Conservation (phyloP, 2,113 vertebrate species). For the Orientallactaga bullata region DNA sequence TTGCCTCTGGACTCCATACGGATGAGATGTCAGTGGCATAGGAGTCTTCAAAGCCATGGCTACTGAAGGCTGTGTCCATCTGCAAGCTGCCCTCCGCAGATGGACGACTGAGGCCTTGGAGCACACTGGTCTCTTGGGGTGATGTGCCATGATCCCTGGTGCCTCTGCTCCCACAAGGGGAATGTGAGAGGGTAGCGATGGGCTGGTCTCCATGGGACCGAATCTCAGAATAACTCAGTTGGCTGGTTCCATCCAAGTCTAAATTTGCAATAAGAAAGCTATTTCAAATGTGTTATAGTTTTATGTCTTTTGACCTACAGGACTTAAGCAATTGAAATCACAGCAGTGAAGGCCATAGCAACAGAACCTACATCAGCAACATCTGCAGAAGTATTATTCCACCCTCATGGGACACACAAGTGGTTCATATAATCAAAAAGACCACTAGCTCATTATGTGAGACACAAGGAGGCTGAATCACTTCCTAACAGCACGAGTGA, state of each 20-base stretch:
- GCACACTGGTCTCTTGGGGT: slow-evolving; percentile 60
- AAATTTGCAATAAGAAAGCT: slow-evolving; percentile 81
- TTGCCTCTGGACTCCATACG: slow-evolving; percentile 94
- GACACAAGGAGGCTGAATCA: neutral
- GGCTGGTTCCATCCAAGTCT: slow-evolving; percentile 90
- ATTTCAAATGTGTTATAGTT: slow-evolving; percentile 77
- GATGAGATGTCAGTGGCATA: slow-evolving; percentile 91
- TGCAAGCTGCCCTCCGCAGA: slow-evolving; percentile 85
- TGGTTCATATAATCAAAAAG: neutral
- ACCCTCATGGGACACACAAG: neutral
- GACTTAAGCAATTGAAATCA: neutral
- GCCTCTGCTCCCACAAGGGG: slow-evolving; percentile 61
- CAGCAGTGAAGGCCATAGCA: neutral
- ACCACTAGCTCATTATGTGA: neutral
- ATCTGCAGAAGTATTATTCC: slow-evolving; percentile 5
- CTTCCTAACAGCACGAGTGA: neutral
- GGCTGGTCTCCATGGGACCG: slow-evolving; percentile 84
- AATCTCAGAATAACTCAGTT: slow-evolving; percentile 87
- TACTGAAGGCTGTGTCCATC: slow-evolving; percentile 83
- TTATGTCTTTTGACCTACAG: slow-evolving; percentile 36
- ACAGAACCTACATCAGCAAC: neutral
- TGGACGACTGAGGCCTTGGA: slow-evolving; percentile 70
- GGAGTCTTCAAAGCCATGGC: slow-evolving; percentile 86
- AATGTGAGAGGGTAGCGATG: slow-evolving; percentile 79
- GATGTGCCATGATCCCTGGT: slow-evolving; percentile 64